phyloP scores from a whole-genome alignment of 2,113 vertebrate genomes.

The Alethe castanea region DNA sequence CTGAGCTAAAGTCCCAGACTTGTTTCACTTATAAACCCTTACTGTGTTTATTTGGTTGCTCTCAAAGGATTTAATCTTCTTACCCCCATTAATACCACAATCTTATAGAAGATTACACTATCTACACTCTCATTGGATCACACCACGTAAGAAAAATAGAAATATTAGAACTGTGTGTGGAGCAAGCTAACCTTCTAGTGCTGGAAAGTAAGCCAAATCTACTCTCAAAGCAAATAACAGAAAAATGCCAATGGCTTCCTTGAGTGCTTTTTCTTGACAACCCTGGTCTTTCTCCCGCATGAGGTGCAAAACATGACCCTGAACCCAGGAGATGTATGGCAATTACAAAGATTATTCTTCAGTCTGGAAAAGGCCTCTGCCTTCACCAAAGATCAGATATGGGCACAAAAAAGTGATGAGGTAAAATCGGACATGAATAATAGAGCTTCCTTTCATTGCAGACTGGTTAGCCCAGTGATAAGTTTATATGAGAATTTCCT shows the following conservation, averaged over 20 bases:
- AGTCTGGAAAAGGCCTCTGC: background rate
- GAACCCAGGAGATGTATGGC: background rate
- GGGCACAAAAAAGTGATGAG: background rate
- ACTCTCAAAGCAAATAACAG: background rate
- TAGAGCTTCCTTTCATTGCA: background rate
- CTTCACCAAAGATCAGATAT: background rate
- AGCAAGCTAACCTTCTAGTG: background rate
- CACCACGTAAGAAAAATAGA: background rate
- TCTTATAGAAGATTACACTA: background rate
- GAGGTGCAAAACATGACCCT: background rate
- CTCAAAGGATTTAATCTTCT: background rate
- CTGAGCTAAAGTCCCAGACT: background rate
- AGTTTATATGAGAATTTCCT: background rate
- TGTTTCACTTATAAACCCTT: background rate
- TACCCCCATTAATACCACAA: background rate
- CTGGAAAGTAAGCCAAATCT: background rate
- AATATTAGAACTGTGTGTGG: background rate
- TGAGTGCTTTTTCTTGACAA: background rate
- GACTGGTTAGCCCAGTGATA: background rate
- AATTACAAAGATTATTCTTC: background rate
- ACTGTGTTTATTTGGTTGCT: background rate
- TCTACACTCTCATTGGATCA: background rate
- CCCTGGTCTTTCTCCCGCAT: background rate
- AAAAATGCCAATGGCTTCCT: background rate
- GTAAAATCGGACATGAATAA: background rate